Evolutionary conservation across 2,113 vertebrate genomes (phyloP).

Genomic region (Suricata suricatta): DNA sequence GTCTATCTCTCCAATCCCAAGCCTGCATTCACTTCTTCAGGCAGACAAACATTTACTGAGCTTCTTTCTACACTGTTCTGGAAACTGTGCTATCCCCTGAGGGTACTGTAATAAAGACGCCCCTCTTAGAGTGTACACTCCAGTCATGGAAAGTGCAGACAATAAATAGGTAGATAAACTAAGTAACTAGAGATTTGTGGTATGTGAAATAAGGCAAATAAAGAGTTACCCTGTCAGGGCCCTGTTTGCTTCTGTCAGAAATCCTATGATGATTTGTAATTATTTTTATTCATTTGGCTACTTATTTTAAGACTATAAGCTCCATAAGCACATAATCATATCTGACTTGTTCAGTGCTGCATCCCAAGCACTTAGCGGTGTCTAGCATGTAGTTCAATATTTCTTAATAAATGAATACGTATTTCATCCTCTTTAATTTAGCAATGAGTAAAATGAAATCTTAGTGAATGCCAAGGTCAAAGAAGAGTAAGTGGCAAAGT

Average conservation of each 20-base stretch:
- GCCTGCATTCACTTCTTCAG: slow-evolving; percentile 5
- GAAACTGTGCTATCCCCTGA: not conserved
- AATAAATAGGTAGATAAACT: not conserved
- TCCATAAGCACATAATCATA: slow-evolving; percentile 2
- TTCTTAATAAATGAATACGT: slow-evolving; percentile 34
- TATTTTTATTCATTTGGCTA: slow-evolving; percentile 53
- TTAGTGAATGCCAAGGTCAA: slow-evolving; percentile 15
- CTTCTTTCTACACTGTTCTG: slow-evolving; percentile 28
- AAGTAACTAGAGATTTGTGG: not conserved
- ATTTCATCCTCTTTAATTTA: slow-evolving; percentile 55
- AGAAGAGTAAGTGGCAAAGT: slow-evolving; percentile 4
- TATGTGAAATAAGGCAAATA: not conserved
- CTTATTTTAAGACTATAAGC: not conserved
- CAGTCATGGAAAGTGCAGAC: not conserved
- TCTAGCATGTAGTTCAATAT: not conserved
- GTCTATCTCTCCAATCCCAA: not conserved
- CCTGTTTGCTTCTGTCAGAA: not conserved
- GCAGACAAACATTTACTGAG: slow-evolving; percentile 27
- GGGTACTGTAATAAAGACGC: not conserved
- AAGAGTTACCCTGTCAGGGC: not conserved
- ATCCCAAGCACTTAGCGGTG: slow-evolving; percentile 7
- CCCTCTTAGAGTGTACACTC: not conserved
- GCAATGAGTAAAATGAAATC: not conserved
- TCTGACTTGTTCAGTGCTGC: not conserved
- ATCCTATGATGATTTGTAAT: slow-evolving; percentile 22